phyloP scores from a whole-genome alignment of 2,888 invertebrate genomes.

The Hypolimnas misippus region DNA sequence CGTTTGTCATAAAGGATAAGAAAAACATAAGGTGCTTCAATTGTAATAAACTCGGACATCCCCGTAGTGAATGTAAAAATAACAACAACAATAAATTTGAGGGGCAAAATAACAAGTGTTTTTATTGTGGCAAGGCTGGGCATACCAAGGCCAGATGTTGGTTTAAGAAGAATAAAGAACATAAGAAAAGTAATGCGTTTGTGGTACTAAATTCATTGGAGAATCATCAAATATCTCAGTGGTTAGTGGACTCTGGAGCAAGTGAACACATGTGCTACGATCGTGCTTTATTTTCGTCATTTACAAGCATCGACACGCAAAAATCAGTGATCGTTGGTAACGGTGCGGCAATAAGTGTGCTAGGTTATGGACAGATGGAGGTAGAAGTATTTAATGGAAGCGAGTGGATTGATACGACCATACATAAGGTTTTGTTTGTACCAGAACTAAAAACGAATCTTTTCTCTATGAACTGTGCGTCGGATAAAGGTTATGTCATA shows the following conservation, averaged over 20 bases:
- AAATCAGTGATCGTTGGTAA: not conserved
- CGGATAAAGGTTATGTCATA: constrained; percentile 44
- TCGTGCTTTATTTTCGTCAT: not conserved
- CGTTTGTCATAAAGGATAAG: too few species aligned
- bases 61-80: not conserved
- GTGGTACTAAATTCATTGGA: not conserved
- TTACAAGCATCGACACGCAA: not conserved
- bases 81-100: not conserved
- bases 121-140: not conserved
- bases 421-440: too few species aligned
- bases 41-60: not conserved
- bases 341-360: not conserved
- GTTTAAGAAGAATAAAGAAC: too few species aligned
- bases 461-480: constrained; percentile 39
- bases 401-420: too few species aligned
- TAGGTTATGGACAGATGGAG: too few species aligned
- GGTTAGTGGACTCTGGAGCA: not conserved
- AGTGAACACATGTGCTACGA: not conserved
- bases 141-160: not conserved
- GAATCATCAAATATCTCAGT: not conserved
- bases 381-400: too few species aligned
- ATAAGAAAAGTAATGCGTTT: not conserved
- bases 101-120: not conserved
- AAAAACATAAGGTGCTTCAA: not conserved
- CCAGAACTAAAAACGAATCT: too few species aligned